Base-by-base conservation (phyloP, 23 tunicate genomes). In the Phallusia fumigata region DNA sequence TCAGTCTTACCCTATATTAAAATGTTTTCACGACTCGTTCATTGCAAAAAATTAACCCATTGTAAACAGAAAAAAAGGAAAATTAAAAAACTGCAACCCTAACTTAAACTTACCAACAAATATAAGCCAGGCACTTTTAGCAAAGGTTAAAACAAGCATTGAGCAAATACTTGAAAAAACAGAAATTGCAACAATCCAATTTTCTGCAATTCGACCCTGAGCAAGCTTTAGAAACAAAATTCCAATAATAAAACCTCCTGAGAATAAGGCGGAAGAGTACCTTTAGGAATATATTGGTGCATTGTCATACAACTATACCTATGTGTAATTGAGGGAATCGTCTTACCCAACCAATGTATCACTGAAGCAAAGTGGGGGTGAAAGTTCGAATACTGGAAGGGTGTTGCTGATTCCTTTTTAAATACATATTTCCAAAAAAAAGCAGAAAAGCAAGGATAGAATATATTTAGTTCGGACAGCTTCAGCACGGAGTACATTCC, bases 361-460 rank as follows among this genome's bases (percentile, higher is more conserved):
- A 18, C 84, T 52, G 89, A 86, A 88, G 50, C 98, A 93, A 45
- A 93, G 77, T 15, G 98, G 98, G 10, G 87, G 78, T 22, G 69
- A 58, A 21, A 58, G 69, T 24, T 21, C 26, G 16, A 21, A 58
- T 22, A 24, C 28, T 6, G 85, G 78, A 24, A 85, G 77, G 0
- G 82, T 35, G 44, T 85, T 88, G 19, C 77, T 52, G 0, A 80
- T 47, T 31, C 98, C 98, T 81, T 78, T 82, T 36, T 47, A 74
- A 64, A 81, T 32, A 52, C 64, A 21, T 19, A 85, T 49, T 74
- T 82, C 82, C 53, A 88, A 52, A 35, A 83, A 88, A 69, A 88
- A 83, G 44, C 92, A 83, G 33, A 88, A 33, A 33, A 64, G 33
- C 15, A 88, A 44, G 30, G 79, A 83, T 0, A 87, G 50, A 40